Conservation (phyloP, 2,797 vertebrate species). For the Nyctibius grandis region DNA sequence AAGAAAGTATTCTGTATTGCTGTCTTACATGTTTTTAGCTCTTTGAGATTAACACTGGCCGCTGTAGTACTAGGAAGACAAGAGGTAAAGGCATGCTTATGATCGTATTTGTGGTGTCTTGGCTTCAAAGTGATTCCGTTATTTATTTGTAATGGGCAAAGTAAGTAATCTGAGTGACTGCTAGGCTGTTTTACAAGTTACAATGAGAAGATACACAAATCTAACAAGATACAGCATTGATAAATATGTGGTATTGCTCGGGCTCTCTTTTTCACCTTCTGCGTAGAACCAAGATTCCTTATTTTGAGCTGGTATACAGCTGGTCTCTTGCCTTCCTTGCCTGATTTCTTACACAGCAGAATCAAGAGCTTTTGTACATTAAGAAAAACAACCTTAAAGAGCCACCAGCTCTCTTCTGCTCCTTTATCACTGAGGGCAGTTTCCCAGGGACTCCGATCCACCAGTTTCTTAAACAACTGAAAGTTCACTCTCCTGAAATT, state of each 20-base stretch:
- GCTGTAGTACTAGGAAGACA: neutral
- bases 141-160: neutral
- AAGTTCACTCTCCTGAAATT: neutral
- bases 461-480: neutral
- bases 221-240: neutral
- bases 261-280: neutral
- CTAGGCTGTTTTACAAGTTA: neutral
- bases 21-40: neutral
- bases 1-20: neutral
- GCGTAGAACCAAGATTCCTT: neutral
- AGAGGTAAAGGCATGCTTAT: neutral
- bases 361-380: neutral
- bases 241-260: neutral
- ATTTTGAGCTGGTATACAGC: neutral
- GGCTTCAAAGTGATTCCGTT: neutral
- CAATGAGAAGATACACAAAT: neutral
- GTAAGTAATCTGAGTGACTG: neutral
- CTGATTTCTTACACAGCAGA: neutral
- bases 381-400: neutral
- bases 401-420: neutral
- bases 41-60: neutral
- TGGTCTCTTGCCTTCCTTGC: neutral
- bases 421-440: neutral
- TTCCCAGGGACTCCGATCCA: neutral
- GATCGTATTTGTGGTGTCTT: neutral